A percentile compares a stretch with the other conserved stretches of the same genome.
These are phyloP conservation scores for Cataglyphis altisquamis DNA, from an alignment of 2,888 invertebrate species.

Conservation along the genomic window DNA sequence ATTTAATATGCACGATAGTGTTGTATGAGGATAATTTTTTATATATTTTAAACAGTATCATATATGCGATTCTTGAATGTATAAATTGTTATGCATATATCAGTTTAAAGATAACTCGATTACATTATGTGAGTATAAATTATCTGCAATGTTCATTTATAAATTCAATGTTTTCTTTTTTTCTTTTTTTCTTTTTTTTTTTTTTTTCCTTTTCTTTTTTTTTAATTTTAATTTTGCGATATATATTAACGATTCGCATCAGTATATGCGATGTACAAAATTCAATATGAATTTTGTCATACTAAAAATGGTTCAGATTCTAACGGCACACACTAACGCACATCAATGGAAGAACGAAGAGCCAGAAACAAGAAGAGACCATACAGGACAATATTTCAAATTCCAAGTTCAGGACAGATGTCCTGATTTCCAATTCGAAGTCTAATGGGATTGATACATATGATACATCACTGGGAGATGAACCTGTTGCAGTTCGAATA, in stretches of 20 bases:
- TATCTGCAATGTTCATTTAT: not conserved
- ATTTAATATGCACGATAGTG: not conserved
- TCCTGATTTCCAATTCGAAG: not conserved
- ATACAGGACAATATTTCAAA: conserved; percentile 24
- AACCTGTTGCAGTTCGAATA: not conserved
- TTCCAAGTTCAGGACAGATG: not conserved
- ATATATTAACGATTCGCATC: not conserved
- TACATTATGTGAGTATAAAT: conserved; percentile 46
- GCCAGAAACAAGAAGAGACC: not conserved
- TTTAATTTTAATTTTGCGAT: not conserved
- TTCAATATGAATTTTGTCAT: conserved; percentile 13
- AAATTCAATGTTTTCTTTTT: not conserved
- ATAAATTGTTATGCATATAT: not conserved
- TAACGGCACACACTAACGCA: not conserved
- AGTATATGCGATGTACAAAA: not conserved
- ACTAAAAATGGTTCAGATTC: not conserved
- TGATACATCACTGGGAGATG: not conserved
- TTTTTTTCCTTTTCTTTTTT: not conserved
- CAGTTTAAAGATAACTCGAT: not conserved
- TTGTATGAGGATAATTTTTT: conserved; percentile 9
- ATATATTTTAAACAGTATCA: conserved; percentile 8
- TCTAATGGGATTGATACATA: not conserved
- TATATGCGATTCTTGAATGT: not conserved
- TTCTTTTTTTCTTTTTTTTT: not conserved
- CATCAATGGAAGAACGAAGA: not conserved